phyloP scores from a whole-genome alignment of 2,113 vertebrate genomes.

The Muscicapa adusta region DNA sequence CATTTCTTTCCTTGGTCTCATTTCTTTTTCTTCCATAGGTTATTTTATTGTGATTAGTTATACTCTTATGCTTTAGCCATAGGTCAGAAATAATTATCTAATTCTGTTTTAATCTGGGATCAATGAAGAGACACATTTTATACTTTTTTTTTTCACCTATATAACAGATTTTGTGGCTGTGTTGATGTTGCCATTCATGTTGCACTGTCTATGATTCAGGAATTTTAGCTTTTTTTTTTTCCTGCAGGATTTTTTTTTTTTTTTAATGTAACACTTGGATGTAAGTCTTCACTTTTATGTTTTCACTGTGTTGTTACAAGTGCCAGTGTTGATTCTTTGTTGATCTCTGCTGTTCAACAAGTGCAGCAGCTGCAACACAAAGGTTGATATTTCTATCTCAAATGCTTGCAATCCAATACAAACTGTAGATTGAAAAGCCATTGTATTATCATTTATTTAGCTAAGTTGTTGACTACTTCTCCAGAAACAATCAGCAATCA shows the following conservation, averaged over 20 bases:
- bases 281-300: background rate
- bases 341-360: background rate
- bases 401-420: background rate
- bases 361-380: background rate
- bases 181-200: background rate
- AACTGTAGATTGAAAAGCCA: background rate
- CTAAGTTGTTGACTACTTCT: conserved; percentile 2
- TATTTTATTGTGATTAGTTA: background rate
- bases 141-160: background rate
- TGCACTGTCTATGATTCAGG: background rate
- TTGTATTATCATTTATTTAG: background rate
- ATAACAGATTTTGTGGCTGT: background rate
- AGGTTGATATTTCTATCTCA: background rate
- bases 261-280: background rate
- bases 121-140: background rate
- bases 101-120: background rate
- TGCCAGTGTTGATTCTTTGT: background rate
- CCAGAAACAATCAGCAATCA: conserved; percentile 23
- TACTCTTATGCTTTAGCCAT: background rate
- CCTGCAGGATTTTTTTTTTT: background rate
- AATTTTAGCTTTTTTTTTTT: background rate
- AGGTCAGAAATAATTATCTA: background rate
- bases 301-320: background rate
- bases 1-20: background rate
- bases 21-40: background rate